Base-by-base conservation (phyloP, 1,140 invertebrate genomes). In the Gerris buenoi region DNA sequence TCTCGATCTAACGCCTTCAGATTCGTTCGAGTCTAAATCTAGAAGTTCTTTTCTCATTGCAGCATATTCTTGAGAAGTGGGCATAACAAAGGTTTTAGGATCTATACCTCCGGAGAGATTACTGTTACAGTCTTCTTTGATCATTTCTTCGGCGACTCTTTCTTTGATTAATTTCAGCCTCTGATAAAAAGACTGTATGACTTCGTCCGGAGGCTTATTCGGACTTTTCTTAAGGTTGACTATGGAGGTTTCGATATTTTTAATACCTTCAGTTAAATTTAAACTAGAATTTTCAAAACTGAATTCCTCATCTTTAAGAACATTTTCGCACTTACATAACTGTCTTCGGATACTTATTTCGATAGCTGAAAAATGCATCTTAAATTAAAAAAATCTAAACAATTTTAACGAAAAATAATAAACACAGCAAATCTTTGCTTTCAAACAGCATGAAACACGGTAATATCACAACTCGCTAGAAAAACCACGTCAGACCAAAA, bases 291-390 rank as follows among this genome's bases (percentile, higher is more conserved):
- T 25, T 60, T 15, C 15, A 60, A 22, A 15, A 14, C 10, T 14
- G 23, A 22, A 22, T 14, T 25, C 22, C 5, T 22, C 58, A 60
- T 60, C 58, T 60, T 60, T 60, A 15, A 60, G 23, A 5, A 60
- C 10, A 60, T 10, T 22, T 60, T 60, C 58, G 23, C 58, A 15
- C 23, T 60, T 60, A 60, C 58, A 22, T 5, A 60, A 22, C 58
- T 60, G 58, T 5, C 58, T 15, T 22, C 58, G 10, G 5, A 60
- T 60, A 60, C 23, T 60, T 5, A 60, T 60, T 60, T 60, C 58
- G 5, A 60, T 25, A 22, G 58, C 58, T 60, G 58, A 60, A 60
- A 60, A 60, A 25, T 60, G 58, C 58, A 60, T 60, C 5, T 60
- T 60, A n/a, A n/a, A n/a, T n/a, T n/a, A n/a, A n/a, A n/a, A n/a